phyloP scores from a whole-genome alignment of 2,888 invertebrate genomes.

The Monopis laevigella region DNA sequence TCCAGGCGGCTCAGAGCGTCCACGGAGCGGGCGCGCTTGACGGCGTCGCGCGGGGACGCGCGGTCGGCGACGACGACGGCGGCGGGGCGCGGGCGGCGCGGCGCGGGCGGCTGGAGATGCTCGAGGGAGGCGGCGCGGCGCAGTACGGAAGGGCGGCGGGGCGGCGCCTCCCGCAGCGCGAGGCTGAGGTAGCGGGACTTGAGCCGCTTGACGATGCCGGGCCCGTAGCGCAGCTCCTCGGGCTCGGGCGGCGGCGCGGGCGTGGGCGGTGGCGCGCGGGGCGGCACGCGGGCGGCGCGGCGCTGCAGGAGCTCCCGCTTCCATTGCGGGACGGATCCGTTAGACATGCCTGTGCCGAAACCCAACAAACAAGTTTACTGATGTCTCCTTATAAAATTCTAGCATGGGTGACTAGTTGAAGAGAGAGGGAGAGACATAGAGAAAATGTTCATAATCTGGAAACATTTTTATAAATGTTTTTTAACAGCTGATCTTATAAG shows the following conservation, averaged over 20 bases:
- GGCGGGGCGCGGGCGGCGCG: conserved; percentile 28
- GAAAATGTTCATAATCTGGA: too few species aligned
- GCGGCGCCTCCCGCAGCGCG: conserved; percentile 79
- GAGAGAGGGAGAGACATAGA: too few species aligned
- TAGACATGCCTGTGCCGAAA: conserved; percentile 48
- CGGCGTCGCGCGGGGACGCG: conserved; percentile 65
- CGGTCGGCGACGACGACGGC: conserved; percentile 28
- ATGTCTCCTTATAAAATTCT: too few species aligned
- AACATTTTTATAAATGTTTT: too few species aligned
- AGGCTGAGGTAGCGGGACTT: conserved; percentile 88
- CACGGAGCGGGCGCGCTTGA: conserved; percentile 87
- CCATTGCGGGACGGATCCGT: conserved; percentile 77
- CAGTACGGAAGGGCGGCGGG: conserved; percentile 74
- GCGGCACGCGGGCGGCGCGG: conserved; percentile 47
- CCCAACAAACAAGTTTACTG: too few species aligned
- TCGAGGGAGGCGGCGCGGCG: conserved; percentile 87
- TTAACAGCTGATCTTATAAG: too few species aligned
- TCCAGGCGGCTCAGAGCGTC: conserved; percentile 81
- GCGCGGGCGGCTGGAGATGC: conserved; percentile 66
- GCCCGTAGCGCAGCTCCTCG: conserved; percentile 89
- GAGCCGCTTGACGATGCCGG: conserved; percentile 89
- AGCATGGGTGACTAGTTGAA: too few species aligned
- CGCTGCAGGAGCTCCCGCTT: conserved; percentile 84
- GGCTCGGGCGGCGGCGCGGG: conserved; percentile 40
- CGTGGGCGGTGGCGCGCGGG: conserved; percentile 34